A percentile compares a stretch with the other conserved stretches of the same genome.
Evolutionary conservation across 2,113 vertebrate species (phyloP).

Genomic region (Elephas maximus): DNA sequence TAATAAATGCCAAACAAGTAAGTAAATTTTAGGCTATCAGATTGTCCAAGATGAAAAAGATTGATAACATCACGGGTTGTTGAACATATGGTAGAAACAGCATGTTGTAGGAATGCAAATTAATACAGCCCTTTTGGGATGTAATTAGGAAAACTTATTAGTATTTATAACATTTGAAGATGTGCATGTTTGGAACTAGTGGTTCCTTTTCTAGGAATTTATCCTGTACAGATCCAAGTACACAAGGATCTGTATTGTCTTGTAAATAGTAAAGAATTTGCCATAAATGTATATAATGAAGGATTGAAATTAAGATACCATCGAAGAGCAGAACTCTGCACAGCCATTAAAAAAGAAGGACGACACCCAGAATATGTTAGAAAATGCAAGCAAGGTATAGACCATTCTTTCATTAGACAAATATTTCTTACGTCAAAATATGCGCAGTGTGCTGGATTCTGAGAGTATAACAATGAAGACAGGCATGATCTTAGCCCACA

Average conservation of each 20-base stretch:
- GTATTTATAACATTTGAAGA: background rate
- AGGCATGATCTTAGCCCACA: background rate
- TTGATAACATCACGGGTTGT: background rate
- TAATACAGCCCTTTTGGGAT: background rate
- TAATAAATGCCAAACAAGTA: background rate
- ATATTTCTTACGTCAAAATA: background rate
- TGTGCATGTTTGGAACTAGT: background rate
- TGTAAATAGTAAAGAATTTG: background rate
- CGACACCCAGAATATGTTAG: background rate
- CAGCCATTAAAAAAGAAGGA: background rate
- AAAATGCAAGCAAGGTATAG: constrained; percentile 5
- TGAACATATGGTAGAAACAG: background rate
- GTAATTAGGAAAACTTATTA: constrained; percentile 3
- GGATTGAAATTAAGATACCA: background rate
- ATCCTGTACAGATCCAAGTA: background rate
- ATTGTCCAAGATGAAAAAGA: background rate
- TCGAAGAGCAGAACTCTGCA: background rate
- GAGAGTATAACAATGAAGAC: background rate
- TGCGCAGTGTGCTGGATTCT: background rate
- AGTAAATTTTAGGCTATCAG: background rate
- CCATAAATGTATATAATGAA: background rate
- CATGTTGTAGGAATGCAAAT: background rate
- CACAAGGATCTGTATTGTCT: background rate
- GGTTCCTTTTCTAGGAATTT: background rate
- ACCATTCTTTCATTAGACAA: background rate